Conservation (phyloP, 2,888 invertebrate genomes). For the Aproaerema taeniolella region DNA sequence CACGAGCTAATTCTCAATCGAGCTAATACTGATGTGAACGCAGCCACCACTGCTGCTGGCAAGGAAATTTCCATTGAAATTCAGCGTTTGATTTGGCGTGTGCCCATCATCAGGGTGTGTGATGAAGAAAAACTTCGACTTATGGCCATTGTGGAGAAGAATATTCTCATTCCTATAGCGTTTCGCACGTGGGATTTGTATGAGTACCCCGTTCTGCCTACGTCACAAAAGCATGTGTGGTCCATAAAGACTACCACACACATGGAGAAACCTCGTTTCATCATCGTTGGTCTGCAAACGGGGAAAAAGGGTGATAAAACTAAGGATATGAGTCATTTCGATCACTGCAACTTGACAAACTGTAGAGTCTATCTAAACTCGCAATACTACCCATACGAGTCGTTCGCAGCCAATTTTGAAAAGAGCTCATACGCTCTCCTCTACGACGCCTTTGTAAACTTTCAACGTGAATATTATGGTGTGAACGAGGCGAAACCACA, state of each 20-base stretch:
- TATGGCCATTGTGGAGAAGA: conserved; percentile 25
- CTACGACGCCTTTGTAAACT: conserved; percentile 12
- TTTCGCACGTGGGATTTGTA: conserved; percentile 44
- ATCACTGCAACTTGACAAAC: conserved; percentile 20
- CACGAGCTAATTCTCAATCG: conserved; percentile 42
- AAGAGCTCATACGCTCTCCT: neutral
- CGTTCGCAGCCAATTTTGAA: conserved; percentile 4
- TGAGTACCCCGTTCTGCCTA: conserved; percentile 38
- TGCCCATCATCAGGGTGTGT: conserved; percentile 1
- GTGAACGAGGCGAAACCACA: neutral
- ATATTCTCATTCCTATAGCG: conserved; percentile 22
- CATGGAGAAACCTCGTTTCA: conserved; percentile 41
- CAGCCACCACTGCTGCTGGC: conserved; percentile 18
- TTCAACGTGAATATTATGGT: conserved; percentile 13
- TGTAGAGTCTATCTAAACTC: conserved; percentile 23
- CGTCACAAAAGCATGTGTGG: conserved; percentile 33
- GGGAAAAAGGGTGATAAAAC: conserved; percentile 15
- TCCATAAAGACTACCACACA: conserved; percentile 32
- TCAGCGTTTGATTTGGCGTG: conserved; percentile 14
- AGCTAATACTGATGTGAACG: conserved; percentile 29
- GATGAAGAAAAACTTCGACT: conserved; percentile 2
- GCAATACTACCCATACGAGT: conserved; percentile 28
- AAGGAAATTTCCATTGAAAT: conserved; percentile 18
- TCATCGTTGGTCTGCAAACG: conserved; percentile 41
- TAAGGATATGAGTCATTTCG: conserved; percentile 16